Percentiles rank a stretch among this genome's conserved stretches.
Conservation (phyloP, 2,888 invertebrate genomes). For the Cyrtodaria siliqua region DNA sequence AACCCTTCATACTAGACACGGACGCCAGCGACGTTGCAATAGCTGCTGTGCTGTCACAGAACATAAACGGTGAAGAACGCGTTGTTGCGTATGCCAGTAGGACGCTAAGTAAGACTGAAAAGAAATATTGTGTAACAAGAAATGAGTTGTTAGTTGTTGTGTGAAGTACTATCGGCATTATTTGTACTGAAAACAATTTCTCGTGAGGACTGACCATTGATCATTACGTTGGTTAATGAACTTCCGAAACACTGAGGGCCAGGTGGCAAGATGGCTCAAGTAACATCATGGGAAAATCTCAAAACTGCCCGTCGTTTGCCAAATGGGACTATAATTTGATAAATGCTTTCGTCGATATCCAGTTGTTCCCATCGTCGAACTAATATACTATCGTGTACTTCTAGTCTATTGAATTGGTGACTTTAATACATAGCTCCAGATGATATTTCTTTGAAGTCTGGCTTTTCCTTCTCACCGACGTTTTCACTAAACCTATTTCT, state of each 20-base stretch:
- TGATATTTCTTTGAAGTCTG: conserved; percentile 3
- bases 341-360: neutral
- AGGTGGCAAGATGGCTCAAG: conserved; percentile 28
- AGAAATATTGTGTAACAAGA: conserved; percentile 30
- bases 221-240: conserved; percentile 23
- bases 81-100: conserved; percentile 47
- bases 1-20: conserved; percentile 36
- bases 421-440: neutral
- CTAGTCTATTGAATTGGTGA: conserved; percentile 16
- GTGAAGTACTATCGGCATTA: conserved; percentile 30
- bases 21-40: conserved; percentile 41
- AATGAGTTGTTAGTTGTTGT: conserved; percentile 34
- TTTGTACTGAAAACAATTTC: conserved; percentile 8
- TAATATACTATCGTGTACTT: conserved; percentile 10
- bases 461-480: neutral
- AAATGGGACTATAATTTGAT: neutral
- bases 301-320: conserved; percentile 8
- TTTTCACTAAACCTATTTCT: too few relatives aligned
- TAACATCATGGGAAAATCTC: conserved; percentile 9
- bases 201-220: conserved; percentile 22
- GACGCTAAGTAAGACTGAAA: conserved; percentile 26
- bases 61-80: conserved; percentile 9
- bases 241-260: conserved; percentile 37
- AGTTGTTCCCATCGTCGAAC: neutral
- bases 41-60: conserved; percentile 40